Conservation (phyloP, 2,113 vertebrate genomes). For the Echinops telfairi region DNA sequence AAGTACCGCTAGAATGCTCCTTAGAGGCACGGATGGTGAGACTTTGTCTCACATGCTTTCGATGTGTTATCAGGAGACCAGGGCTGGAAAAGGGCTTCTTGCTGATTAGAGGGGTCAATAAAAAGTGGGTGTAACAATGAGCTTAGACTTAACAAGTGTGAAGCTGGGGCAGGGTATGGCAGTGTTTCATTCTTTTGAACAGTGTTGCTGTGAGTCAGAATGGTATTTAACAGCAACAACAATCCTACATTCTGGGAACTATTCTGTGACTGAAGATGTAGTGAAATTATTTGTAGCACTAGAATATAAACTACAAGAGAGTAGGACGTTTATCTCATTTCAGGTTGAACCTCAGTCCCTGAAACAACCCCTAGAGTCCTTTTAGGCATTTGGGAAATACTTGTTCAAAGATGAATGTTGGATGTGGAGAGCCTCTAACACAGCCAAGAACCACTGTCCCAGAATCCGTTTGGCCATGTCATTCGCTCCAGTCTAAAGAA, state of each 20-base stretch:
- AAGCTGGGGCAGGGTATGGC: no score
- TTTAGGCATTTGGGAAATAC: background rate
- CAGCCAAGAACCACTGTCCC: background rate
- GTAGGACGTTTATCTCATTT: background rate
- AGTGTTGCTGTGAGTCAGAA: no score
- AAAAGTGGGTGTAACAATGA: no score
- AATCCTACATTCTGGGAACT: background rate
- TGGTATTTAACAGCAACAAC: no score
- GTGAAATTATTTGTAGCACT: background rate
- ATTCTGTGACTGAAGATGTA: background rate
- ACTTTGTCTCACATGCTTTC: no score
- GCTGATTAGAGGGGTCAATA: no score
- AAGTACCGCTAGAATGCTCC: no score
- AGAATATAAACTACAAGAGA: background rate
- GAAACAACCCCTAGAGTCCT: background rate
- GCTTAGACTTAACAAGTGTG: no score
- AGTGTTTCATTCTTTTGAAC: no score
- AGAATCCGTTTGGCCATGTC: background rate
- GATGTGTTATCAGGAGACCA: no score
- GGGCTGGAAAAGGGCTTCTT: no score
- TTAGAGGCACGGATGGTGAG: no score
- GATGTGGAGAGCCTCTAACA: background rate
- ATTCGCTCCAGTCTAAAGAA: background rate
- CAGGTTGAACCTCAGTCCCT: background rate
- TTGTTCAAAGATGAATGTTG: background rate